Evolutionary conservation across 1,140 invertebrate genomes (phyloP).

Genomic region (Orchesella cincta): DNA sequence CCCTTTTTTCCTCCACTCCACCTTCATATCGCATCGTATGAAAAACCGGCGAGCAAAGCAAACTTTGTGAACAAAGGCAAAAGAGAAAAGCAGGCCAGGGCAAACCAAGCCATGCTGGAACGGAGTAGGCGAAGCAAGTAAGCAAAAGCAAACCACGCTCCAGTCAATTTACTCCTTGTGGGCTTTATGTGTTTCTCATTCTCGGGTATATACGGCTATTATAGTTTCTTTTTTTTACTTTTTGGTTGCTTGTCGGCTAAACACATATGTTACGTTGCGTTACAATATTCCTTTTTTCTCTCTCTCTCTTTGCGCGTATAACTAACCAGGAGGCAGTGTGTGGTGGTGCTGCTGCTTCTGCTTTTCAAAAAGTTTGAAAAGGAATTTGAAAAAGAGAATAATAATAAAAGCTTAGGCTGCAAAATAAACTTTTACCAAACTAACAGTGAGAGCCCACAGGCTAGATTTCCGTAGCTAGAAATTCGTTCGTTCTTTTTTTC

Average conservation of each 20-base stretch:
- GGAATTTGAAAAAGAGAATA: constrained; percentile 25
- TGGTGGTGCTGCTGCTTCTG: constrained; percentile 1
- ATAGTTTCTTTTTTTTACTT: neutral
- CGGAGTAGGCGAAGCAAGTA: neutral
- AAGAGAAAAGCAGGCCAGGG: neutral
- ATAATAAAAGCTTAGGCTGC: constrained; percentile 28
- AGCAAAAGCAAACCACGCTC: constrained; percentile 4
- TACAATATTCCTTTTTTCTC: constrained; percentile 8
- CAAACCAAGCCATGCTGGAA: neutral
- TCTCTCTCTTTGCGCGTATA: neutral
- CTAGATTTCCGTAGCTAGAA: constrained; percentile 25
- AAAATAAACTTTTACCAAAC: constrained; percentile 30
- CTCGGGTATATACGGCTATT: neutral
- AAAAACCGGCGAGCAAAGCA: neutral
- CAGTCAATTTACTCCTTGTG: constrained; percentile 26
- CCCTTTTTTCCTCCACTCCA: no score
- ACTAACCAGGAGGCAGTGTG: neutral
- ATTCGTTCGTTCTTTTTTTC: constrained; percentile 1
- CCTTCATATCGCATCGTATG: neutral
- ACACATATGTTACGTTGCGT: neutral
- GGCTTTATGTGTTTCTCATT: no score
- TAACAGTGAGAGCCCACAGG: constrained; percentile 5
- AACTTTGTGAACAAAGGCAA: neutral
- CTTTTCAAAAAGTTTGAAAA: constrained; percentile 22
- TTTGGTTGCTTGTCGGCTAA: neutral